These are phyloP conservation scores for Heliconius himera DNA, from an alignment of 1,140 invertebrate species.

Conservation along the genomic window DNA sequence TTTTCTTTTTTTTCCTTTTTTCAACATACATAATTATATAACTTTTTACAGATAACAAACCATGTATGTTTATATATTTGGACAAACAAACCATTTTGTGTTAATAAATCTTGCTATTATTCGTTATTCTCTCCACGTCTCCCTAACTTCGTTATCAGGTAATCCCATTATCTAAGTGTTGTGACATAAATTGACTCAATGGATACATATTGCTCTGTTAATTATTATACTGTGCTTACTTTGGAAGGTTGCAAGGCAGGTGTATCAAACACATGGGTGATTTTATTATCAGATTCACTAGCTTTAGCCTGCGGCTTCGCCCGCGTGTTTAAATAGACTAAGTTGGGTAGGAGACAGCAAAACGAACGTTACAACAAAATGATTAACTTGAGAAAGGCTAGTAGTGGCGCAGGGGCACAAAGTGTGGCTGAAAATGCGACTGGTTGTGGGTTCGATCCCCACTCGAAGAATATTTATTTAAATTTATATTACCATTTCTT, in stretches of 20 bases:
- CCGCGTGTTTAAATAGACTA: no score
- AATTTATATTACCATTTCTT: no score
- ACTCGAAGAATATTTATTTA: no score
- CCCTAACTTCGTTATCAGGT: constrained; percentile 29
- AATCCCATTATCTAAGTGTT: constrained; percentile 47
- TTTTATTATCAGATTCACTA: neutral
- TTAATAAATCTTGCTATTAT: constrained; percentile 2
- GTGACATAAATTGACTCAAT: constrained; percentile 50
- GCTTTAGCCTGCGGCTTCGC: no score
- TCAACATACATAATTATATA: neutral
- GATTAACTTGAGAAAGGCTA: no score
- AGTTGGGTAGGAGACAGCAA: no score
- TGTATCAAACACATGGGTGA: neutral
- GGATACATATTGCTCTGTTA: constrained; percentile 51
- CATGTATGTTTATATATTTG: neutral
- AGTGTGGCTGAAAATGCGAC: no score
- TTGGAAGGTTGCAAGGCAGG: constrained; percentile 4
- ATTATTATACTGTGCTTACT: constrained; percentile 45
- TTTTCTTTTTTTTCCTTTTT: no score
- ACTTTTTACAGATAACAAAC: neutral
- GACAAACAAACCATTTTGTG: neutral
- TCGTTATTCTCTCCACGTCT: constrained; percentile 28
- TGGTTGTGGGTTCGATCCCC: no score
- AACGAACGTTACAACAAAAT: no score
- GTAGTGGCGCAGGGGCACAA: no score